phyloP scores from a whole-genome alignment of 2,888 invertebrate species.

The Alloplasta piceator region DNA sequence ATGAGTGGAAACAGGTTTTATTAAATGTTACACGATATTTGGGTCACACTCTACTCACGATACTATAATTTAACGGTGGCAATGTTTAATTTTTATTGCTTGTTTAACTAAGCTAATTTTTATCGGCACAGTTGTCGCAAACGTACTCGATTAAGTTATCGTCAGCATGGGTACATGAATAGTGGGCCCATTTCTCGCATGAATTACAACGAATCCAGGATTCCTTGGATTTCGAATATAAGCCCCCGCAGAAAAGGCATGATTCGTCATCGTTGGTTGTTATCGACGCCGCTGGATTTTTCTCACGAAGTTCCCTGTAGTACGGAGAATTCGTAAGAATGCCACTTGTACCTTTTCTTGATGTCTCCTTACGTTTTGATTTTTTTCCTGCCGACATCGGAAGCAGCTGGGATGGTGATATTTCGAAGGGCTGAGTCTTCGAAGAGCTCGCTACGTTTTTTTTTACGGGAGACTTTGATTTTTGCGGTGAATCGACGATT shows the following conservation, averaged over 20 bases:
- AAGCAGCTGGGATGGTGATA: slow-evolving; percentile 16
- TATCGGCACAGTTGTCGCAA: slow-evolving; percentile 45
- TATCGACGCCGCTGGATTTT: slow-evolving; percentile 21
- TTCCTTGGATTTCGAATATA: slow-evolving; percentile 8
- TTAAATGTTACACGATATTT: slow-evolving; percentile 30
- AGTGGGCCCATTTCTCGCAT: slow-evolving; percentile 10
- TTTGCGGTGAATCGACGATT: slow-evolving; percentile 50
- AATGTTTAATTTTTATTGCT: slow-evolving; percentile 50
- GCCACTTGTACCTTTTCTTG: slow-evolving; percentile 24
- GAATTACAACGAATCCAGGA: slow-evolving; percentile 18
- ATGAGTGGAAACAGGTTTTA: slow-evolving; percentile 29
- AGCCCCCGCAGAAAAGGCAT: slow-evolving; percentile 2
- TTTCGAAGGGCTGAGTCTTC: slow-evolving; percentile 11
- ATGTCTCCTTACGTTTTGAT: slow-evolving; percentile 28
- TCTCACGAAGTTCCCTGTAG: slow-evolving; percentile 28
- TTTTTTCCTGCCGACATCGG: slow-evolving; percentile 23
- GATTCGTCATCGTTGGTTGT: slow-evolving; percentile 11
- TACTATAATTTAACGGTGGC: slow-evolving; percentile 51
- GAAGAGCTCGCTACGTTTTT: slow-evolving; percentile 30
- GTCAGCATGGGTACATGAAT: slow-evolving; percentile 31
- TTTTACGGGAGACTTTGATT: slow-evolving; percentile 49
- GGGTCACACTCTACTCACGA: slow-evolving; percentile 42
- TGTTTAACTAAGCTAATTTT: slow-evolving; percentile 43
- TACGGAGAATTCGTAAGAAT: slow-evolving; percentile 31
- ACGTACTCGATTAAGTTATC: slow-evolving; percentile 49